Evolutionary conservation across 2,888 invertebrate species (phyloP), one percentile per base, ranked within the genome.

Genomic region (Troides oblongomaculatus): DNA sequence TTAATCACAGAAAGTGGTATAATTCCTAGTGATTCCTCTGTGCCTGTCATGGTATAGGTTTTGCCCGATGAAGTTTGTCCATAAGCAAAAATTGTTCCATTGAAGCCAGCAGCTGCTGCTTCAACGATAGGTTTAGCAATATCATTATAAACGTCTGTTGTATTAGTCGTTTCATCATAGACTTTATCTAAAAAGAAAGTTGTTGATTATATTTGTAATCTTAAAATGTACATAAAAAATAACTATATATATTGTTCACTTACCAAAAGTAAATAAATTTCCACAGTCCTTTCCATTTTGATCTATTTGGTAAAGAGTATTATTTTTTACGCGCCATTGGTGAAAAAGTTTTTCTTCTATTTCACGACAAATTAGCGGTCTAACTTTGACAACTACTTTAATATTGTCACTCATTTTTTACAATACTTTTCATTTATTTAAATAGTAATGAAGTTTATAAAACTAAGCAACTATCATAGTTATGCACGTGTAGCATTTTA

Each of bases 51-150:
- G 0, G 97, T 97, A 78, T 95, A 95, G 0, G 97, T 97, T 86
- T 97, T 97, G 67, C 97, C 98, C 0, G 97, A 97, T 0, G 97
- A 96, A 6, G 97, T 98, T 85, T 98, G 98, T 10, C 98, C 98
- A 83, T 98, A 98, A 0, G 97, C 97, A 89, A 98, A 97, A 74
- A 98, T 95, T 0, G 98, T 98, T 1, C 97, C 97, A 84, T 97
- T 97, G 77, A 96, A 95, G 2, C 97, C 97, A 73, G 94, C 93
- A 18, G 96, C 91, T 0, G 95, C 94, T 0, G 95, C 94, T 72
- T 95, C 93, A 2, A 97, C 95, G 72, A 97, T 95, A 0, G 96
- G 95, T 76, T 94, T 94, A 0, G 95, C 96, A 74, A 96, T 90
- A 69, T 92, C 93, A 73, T 95, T 84, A 81, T 96, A 97, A 0